These are phyloP conservation scores for Chroicocephalus ridibundus DNA, from an alignment of 2,113 vertebrate species.

Conservation along the genomic window DNA sequence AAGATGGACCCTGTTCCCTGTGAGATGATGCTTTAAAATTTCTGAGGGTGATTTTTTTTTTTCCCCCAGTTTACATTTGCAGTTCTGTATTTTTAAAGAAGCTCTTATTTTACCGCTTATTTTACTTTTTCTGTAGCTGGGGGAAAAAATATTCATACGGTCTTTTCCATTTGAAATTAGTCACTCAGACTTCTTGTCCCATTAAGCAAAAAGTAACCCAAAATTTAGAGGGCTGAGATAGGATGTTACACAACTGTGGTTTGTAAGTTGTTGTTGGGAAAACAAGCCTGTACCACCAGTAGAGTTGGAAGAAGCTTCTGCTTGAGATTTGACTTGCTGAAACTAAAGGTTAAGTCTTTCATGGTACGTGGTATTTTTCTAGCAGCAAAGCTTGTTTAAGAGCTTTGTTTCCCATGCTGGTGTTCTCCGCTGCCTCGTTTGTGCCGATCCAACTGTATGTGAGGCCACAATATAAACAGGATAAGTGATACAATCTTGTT, in stretches of 20 bases:
- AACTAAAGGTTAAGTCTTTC: neutral
- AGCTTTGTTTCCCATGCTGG: neutral
- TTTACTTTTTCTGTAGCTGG: neutral
- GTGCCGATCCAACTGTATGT: neutral
- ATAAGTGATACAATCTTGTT: neutral
- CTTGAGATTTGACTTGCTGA: neutral
- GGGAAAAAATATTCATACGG: neutral
- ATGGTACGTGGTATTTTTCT: neutral
- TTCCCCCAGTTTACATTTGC: neutral
- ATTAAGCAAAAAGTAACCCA: neutral
- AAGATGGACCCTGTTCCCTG: rapidly evolving
- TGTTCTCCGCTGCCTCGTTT: neutral
- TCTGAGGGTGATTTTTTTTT: neutral
- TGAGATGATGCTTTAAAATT: neutral
- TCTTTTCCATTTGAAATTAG: neutral
- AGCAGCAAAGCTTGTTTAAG: neutral
- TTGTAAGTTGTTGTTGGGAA: neutral
- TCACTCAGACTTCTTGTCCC: neutral
- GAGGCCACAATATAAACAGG: neutral
- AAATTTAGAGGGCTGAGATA: neutral
- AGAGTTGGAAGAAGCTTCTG: neutral
- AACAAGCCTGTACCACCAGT: neutral
- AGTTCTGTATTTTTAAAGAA: neutral
- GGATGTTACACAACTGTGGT: neutral
- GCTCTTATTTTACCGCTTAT: neutral